Percentiles rank a stretch among this genome's conserved stretches.
Conservation (phyloP, 1,140 invertebrate species). For the Chironomus striatipennis region DNA sequence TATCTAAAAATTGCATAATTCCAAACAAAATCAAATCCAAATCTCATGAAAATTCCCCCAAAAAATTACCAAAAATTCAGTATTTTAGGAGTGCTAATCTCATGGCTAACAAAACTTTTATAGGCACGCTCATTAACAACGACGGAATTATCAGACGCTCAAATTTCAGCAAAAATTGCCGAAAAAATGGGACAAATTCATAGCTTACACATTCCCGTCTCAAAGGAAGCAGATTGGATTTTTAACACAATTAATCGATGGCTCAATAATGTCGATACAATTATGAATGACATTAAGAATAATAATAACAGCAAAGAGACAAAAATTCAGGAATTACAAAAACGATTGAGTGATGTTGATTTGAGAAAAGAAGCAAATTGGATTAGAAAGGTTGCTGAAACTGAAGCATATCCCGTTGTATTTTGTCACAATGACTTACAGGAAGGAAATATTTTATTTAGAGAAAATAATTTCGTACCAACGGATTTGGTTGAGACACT, state of each 20-base stretch:
- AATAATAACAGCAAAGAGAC: not conserved
- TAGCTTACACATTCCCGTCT: conserved; percentile 83
- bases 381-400: conserved; percentile 49
- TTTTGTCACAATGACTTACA: conserved; percentile 98
- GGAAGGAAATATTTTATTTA: conserved; percentile 60
- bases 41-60: no score
- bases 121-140: conserved; percentile 75
- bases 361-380: conserved; percentile 54
- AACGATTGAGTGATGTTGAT: conserved; percentile 40
- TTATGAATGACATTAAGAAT: conserved; percentile 28
- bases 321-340: not conserved
- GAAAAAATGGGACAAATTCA: conserved; percentile 89
- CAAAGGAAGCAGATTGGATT: conserved; percentile 88
- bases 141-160: conserved; percentile 65
- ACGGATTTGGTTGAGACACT: not conserved
- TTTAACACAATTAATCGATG: conserved; percentile 80
- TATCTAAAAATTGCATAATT: no score
- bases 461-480: conserved; percentile 26
- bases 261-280: conserved; percentile 46
- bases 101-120: conserved; percentile 25
- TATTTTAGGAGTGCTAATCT: no score
- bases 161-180: conserved; percentile 72
- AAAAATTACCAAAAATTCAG: no score
- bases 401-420: conserved; percentile 71
- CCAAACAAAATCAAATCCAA: no score